Evolutionary conservation across 2,888 invertebrate genomes (phyloP), one percentile per base, ranked within the genome.

Genomic region (Agrotis ipsilon): DNA sequence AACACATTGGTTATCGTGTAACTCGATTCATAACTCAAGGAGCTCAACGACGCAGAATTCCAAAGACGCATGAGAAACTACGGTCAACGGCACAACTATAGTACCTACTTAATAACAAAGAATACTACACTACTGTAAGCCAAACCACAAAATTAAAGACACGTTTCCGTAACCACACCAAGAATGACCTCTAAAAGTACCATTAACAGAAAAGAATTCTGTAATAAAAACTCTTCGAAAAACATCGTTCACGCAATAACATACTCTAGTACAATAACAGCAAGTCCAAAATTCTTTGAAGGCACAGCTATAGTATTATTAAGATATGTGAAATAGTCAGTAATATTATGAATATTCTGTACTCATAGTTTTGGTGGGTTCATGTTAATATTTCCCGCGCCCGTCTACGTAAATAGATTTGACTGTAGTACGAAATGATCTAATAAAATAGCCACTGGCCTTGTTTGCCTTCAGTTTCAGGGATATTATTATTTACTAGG

Each of bases 301-400:
- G 18, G 2, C 3, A 6, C 6, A 32, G 49, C 43, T 72, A 59
- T 71, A 69, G 72, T 76, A 79, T 73, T 76, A 79, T 72, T 76
- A 79, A 69, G 76, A 75, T 78, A 84, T 82, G 83, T 82, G 68
- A 76, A 78, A 80, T 71, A 74, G 78, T 73, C 75, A 68, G 74
- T 78, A 77, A 76, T 85, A 65, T 48, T 67, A 85, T 82, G 82
- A 87, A 81, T 87, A 85, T 83, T 87, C 84, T 75, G 81, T 81
- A 70, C 60, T 80, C 70, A 82, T 70, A 16, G 81, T 81, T 80
- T 76, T 16, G 48, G 48, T 13, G 80, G 80, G 78, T 79, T 87
- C 80, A 72, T 73, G 74, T 64, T 80, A 78, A 83, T 81, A 75
- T 85, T 78, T 86, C 78, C 64, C 78, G 67, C 79, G 57, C 72